A percentile compares a stretch with the other conserved stretches of the same genome.
Evolutionary conservation across 2,888 invertebrate genomes (phyloP).

Genomic region (Taenaris catops): DNA sequence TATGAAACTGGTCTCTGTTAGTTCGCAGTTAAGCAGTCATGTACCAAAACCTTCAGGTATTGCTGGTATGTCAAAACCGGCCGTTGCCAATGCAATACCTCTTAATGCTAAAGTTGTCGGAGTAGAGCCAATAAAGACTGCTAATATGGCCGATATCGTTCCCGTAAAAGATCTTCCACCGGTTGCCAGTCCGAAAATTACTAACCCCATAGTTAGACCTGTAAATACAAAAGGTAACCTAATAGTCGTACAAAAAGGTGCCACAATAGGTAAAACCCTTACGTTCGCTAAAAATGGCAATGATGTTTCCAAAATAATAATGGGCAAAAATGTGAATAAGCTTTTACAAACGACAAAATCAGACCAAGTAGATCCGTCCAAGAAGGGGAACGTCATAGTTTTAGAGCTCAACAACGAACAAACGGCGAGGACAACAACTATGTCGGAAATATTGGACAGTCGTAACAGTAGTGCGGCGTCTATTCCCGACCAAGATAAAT

Average conservation of each 20-base stretch:
- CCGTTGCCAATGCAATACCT: conserved; percentile 41
- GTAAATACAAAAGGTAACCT: conserved; percentile 76
- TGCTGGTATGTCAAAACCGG: conserved; percentile 54
- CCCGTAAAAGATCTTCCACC: conserved; percentile 65
- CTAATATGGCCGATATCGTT: conserved; percentile 67
- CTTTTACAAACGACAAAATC: conserved; percentile 60
- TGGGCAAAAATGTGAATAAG: conserved; percentile 73
- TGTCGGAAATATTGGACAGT: conserved; percentile 69
- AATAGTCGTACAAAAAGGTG: conserved; percentile 81
- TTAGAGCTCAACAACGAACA: conserved; percentile 71
- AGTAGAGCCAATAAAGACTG: conserved; percentile 53
- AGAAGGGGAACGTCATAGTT: conserved; percentile 68
- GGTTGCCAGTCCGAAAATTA: conserved; percentile 54
- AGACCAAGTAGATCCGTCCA: conserved; percentile 51
- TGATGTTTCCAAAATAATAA: conserved; percentile 73
- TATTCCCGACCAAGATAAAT: conserved; percentile 37
- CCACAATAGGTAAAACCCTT: conserved; percentile 68
- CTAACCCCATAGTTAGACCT: conserved; percentile 64
- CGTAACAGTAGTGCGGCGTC: conserved; percentile 38
- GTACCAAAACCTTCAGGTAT: conserved; percentile 42
- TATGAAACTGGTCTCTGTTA: conserved; percentile 70
- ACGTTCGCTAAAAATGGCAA: conserved; percentile 67
- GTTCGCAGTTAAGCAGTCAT: conserved; percentile 50
- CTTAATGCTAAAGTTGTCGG: conserved; percentile 48
- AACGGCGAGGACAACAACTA: conserved; percentile 60